These are phyloP conservation scores for Psettodes erumei DNA, from an alignment of 2,113 vertebrate genomes.

Conservation along the genomic window DNA sequence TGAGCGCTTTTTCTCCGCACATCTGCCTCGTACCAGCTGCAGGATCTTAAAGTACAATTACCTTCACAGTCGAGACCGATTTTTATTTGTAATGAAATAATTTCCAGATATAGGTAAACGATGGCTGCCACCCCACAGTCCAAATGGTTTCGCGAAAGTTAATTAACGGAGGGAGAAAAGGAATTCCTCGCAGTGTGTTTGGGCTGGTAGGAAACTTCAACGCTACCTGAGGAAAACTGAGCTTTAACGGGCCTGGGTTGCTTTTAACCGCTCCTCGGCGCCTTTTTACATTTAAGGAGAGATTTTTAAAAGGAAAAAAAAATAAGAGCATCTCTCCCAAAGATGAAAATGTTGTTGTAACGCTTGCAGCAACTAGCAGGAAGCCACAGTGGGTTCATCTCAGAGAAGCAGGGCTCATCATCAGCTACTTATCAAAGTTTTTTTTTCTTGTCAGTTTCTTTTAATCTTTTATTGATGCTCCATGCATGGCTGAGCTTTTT, in stretches of 20 bases:
- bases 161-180: slow-evolving; percentile 36
- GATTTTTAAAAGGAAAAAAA: slow-evolving; percentile 25
- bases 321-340: slow-evolving; percentile 11
- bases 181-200: slow-evolving; percentile 22
- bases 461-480: slow-evolving; percentile 13
- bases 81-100: slow-evolving; percentile 29
- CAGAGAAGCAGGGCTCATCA: neutral
- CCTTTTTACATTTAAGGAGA: slow-evolving; percentile 7
- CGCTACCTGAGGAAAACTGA: neutral
- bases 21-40: slow-evolving; percentile 2
- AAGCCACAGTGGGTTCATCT: neutral
- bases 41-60: slow-evolving; percentile 38
- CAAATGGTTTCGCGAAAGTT: slow-evolving; percentile 29
- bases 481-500: neutral
- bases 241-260: neutral
- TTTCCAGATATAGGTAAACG: slow-evolving; percentile 28
- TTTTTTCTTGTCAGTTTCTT: slow-evolving; percentile 5
- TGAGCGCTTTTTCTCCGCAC: neutral
- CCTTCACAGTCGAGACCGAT: slow-evolving; percentile 2
- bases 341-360: slow-evolving; percentile 2
- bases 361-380: neutral
- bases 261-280: neutral
- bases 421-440: neutral
- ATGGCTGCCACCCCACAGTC: slow-evolving; percentile 22
- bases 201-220: slow-evolving; percentile 1